Base-by-base conservation (phyloP, 2,797 vertebrate species). In the Anabacerthia variegaticeps region DNA sequence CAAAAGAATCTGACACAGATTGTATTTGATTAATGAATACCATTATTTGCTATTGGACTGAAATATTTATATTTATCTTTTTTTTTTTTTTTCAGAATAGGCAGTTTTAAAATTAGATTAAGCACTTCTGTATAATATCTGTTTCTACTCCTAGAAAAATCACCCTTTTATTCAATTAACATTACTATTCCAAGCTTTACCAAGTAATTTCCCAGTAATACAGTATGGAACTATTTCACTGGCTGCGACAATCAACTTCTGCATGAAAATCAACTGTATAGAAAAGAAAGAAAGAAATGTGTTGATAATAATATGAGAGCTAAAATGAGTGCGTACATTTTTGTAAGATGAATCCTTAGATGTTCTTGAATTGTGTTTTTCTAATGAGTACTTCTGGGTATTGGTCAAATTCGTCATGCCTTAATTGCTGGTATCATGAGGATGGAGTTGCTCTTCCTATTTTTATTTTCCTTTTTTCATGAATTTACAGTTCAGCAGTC, bases 21-120 rank as follows among this genome's bases (percentile, higher is more conserved):
- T 95, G 93, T 89, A 71, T 92, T 94, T 97, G 96, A 97, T 96
- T 92, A 97, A 97, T 95, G 77, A 32, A 85, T 84, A 54, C 69
- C 61, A 89, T 97, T 97, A 92, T 95, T 96, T 97, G 65, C 88
- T 95, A 82, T 91, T 96, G 91, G 65, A 28, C 58, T 75, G 72
- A 94, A 97, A 58, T 79, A 92, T 97, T 94, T 96, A 91, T 96
- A 91, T 94, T 90, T 95, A 88, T 95, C 62, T 85, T 92, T 54
- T 95, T 94, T 96, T 94, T 94, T 96, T 44, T 94, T 61, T 95
- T 97, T 41, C 63, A 83, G 67, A 93, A 96, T 62, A 71, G 36
- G 59, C 66, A 90, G 59, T 80, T 94, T 87, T 91, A 73, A 81
- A 93, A 93, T 95, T 94, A 95, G 71, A 91, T 95, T 79, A 88